A percentile compares a stretch with the other conserved stretches of the same genome.
Conservation (phyloP, 2,113 vertebrate species). For the Etheostoma spectabile region DNA sequence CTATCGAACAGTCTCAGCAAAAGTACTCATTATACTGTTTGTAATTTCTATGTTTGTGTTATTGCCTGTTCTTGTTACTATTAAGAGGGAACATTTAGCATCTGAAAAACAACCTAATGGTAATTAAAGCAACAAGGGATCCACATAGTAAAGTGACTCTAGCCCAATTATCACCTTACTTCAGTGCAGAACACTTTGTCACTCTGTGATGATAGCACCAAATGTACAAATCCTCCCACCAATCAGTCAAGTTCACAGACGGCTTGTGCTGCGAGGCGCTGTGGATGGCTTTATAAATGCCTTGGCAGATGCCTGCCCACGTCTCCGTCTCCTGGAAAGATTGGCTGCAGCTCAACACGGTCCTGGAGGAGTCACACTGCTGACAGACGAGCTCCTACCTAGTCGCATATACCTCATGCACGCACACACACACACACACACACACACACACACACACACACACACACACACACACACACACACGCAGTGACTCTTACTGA, state of each 20-base stretch:
- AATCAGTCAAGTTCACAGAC: slow-evolving; percentile 62
- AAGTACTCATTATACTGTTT: slow-evolving; percentile 3
- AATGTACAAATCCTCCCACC: slow-evolving; percentile 62
- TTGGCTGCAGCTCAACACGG: slow-evolving; percentile 51
- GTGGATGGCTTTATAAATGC: slow-evolving; percentile 63
- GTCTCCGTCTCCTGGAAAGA: slow-evolving; percentile 61
- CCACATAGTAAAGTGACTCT: slow-evolving; percentile 26
- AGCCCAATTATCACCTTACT: slow-evolving; percentile 67
- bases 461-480: background rate
- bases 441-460: slow-evolving; percentile 7
- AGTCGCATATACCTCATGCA: background rate
- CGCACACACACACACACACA: slow-evolving; percentile 23
- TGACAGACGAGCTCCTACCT: slow-evolving; percentile 54
- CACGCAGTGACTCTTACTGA: slow-evolving; percentile 26
- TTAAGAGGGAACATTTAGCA: background rate
- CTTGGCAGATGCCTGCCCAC: slow-evolving; percentile 71
- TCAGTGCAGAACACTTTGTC: slow-evolving; percentile 49
- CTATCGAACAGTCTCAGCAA: slow-evolving; percentile 25
- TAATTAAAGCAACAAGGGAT: slow-evolving; percentile 39
- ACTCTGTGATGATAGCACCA: slow-evolving; percentile 44
- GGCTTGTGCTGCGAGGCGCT: slow-evolving; percentile 67
- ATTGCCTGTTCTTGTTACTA: background rate
- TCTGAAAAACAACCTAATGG: slow-evolving; percentile 12
- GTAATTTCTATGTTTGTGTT: slow-evolving; percentile 22
- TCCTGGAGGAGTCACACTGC: slow-evolving; percentile 60